Percentiles rank a stretch among this genome's conserved stretches.
phyloP scores from a whole-genome alignment of 2,888 invertebrate genomes.

The Phymatocera aterrima region DNA sequence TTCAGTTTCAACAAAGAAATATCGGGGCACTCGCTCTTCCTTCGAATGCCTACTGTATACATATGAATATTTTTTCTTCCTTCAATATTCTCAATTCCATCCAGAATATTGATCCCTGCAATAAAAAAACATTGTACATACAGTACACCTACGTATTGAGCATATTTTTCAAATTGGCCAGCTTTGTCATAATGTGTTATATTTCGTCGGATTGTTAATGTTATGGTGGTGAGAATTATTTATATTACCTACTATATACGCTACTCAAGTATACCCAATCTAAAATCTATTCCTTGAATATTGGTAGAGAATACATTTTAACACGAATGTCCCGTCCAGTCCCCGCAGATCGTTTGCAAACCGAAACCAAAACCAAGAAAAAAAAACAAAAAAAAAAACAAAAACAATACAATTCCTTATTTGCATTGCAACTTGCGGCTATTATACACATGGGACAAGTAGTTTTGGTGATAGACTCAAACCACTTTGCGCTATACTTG shows the following conservation, averaged over 20 bases:
- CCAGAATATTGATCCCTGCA: conserved; percentile 20
- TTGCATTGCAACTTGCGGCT: conserved; percentile 39
- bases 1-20: not conserved
- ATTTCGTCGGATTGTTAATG: conserved; percentile 34
- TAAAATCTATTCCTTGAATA: conserved; percentile 25
- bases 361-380: too few relatives aligned
- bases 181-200: conserved; percentile 44
- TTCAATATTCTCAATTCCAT: not conserved
- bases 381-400: too few relatives aligned
- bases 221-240: conserved; percentile 45
- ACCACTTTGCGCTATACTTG: conserved; percentile 16
- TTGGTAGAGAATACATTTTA: conserved; percentile 24
- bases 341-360: conserved; percentile 36
- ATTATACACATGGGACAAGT: conserved; percentile 39
- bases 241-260: too few relatives aligned
- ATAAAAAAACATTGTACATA: not conserved
- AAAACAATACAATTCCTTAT: too few relatives aligned
- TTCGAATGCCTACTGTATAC: not conserved
- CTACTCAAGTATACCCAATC: conserved; percentile 30
- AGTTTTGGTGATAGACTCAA: conserved; percentile 33
- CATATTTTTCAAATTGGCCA: conserved; percentile 11
- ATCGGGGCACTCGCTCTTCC: not conserved
- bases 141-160: not conserved
- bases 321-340: conserved; percentile 44
- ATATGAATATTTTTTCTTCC: not conserved